These are phyloP conservation scores for Lomographa bimaculata DNA, from an alignment of 2,888 invertebrate genomes.

Conservation along the genomic window DNA sequence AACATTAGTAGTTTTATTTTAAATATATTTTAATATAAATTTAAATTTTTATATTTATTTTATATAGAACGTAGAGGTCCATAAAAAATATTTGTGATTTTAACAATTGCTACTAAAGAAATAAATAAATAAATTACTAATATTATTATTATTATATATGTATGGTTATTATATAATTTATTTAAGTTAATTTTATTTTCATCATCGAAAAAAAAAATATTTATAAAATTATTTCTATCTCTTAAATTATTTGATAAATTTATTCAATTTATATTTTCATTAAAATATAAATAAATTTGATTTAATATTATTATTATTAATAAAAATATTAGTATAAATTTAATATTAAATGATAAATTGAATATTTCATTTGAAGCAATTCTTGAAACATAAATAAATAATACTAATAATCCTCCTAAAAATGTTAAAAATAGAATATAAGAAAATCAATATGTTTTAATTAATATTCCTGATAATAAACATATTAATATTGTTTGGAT, in stretches of 20 bases:
- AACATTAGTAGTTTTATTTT: constrained; percentile 78
- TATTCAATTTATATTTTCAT: too few relatives aligned
- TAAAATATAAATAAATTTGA: constrained; percentile 39
- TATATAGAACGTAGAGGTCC: constrained; percentile 76
- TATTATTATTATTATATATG: constrained; percentile 74
- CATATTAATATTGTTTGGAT: too few relatives aligned
- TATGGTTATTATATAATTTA: constrained; percentile 81
- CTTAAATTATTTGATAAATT: constrained; percentile 53
- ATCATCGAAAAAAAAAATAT: constrained; percentile 45
- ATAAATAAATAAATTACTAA: constrained; percentile 85
- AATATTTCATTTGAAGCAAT: constrained; percentile 85
- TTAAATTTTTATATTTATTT: too few relatives aligned
- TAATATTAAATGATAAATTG: constrained; percentile 47
- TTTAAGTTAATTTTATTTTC: too few relatives aligned
- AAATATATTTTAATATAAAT: constrained; percentile 37
- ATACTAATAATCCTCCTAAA: constrained; percentile 85
- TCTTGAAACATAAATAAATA: constrained; percentile 86
- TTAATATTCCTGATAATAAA: too few relatives aligned
- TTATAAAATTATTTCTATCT: constrained; percentile 45
- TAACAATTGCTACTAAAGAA: constrained; percentile 82
- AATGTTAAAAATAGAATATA: too few relatives aligned
- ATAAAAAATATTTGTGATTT: constrained; percentile 82
- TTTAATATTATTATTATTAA: constrained; percentile 37
- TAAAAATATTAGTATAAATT: constrained; percentile 41
- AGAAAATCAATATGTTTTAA: too few relatives aligned